Conservation (phyloP, 2,113 vertebrate genomes). For the Vicugna pacos region DNA sequence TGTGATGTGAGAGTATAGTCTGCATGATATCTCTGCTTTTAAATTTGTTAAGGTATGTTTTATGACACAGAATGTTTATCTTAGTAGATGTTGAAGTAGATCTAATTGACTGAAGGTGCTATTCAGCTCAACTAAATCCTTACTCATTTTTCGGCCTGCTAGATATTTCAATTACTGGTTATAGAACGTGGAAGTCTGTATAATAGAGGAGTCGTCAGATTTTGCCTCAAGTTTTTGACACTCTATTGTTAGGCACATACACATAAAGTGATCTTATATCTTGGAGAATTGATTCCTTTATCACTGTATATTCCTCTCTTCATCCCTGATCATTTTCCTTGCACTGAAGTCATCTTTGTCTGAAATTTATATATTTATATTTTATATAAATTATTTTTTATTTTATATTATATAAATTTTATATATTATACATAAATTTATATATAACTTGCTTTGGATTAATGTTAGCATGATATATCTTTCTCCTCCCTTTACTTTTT, state of each 20-base stretch:
- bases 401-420: too few species aligned
- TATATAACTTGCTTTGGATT: neutral
- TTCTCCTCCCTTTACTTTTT: neutral
- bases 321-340: constrained; percentile 12
- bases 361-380: neutral
- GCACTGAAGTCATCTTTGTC: neutral
- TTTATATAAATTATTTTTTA: too few species aligned
- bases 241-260: neutral
- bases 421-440: too few species aligned
- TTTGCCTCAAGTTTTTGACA: neutral
- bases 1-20: neutral
- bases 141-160: constrained; percentile 30
- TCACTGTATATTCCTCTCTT: neutral
- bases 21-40: constrained; percentile 36
- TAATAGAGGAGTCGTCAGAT: neutral
- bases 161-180: neutral
- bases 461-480: neutral
- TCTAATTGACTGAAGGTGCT: neutral
- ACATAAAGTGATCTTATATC: neutral
- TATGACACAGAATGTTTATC: neutral
- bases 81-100: neutral
- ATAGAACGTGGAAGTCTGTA: neutral
- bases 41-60: constrained; percentile 10
- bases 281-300: neutral
- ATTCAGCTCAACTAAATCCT: neutral